These are phyloP conservation scores for Cottoperca gobio DNA, from an alignment of 2,797 vertebrate species.

Conservation along the genomic window DNA sequence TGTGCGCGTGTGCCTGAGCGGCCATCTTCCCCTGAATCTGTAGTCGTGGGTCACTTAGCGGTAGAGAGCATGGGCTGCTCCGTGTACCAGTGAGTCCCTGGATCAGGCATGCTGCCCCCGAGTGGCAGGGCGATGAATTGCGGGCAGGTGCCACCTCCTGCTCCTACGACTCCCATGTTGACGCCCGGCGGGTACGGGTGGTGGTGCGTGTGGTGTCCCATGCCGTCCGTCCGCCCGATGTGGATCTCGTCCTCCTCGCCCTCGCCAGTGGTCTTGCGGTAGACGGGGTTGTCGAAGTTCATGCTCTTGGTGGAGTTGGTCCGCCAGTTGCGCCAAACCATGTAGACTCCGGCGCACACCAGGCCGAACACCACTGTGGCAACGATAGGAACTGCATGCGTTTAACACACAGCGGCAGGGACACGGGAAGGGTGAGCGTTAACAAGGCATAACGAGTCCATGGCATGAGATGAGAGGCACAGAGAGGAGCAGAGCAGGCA, in stretches of 20 bases:
- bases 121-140: constrained; percentile 86
- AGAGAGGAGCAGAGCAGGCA: constrained; percentile 59
- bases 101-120: constrained; percentile 83
- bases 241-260: constrained; percentile 98
- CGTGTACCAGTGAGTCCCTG: constrained; percentile 87
- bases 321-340: constrained; percentile 98
- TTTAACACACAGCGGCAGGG: constrained; percentile 84
- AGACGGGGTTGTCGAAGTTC: constrained; percentile 99
- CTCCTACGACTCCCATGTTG: constrained; percentile 84
- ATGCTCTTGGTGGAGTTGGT: constrained; percentile 98
- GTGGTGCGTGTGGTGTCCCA: constrained; percentile 83
- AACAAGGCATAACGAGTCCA: constrained; percentile 75
- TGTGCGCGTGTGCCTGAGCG: constrained; percentile 68
- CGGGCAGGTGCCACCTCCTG: constrained; percentile 79
- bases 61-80: constrained; percentile 85
- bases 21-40: constrained; percentile 46
- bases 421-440: constrained; percentile 75
- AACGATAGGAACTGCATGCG: constrained; percentile 87
- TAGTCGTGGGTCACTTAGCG: constrained; percentile 75
- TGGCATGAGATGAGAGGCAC: constrained; percentile 72
- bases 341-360: constrained; percentile 91
- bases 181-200: constrained; percentile 86
- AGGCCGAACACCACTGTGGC: constrained; percentile 92
- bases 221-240: constrained; percentile 91
- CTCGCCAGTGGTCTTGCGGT: constrained; percentile 93